Evolutionary conservation across 2,797 vertebrate genomes (phyloP), one percentile per base, ranked within the genome.

Genomic region (Pantherophis vulpinus): DNA sequence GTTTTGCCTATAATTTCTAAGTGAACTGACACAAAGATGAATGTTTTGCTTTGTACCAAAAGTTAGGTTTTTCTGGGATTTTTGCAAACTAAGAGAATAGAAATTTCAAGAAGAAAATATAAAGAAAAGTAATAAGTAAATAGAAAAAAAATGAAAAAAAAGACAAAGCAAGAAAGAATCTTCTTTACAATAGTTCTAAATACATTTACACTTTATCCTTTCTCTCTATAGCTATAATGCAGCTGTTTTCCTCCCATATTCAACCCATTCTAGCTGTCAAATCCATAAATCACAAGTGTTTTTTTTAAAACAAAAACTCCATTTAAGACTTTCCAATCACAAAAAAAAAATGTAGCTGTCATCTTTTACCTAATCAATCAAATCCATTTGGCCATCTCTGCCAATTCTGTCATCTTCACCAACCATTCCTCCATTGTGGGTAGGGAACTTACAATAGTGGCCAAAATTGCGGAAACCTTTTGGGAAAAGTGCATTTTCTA

Each of bases 1-100:
- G n/a, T n/a, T n/a, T n/a, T 4, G 13, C 0, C 89, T 94, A 8
- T 92, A 4, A 91, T 94, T 95, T 92, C 70, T 25, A 93, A 9
- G 27, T 93, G 56, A 91, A 58, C 91, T 94, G 47, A 9, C 5
- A 93, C 6, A 66, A 0, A 11, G 2, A 0, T 86, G 25, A 87
- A 29, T 29, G 23, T 74, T 90, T 86, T 88, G 58, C 60, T 91
- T 89, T 92, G 63, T 14, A 93, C 88, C 88, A 94, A 86, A 55
- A 86, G 10, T n/a, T 9, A 56, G 1, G 87, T 92, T 16, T 89
- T 88, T 91, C 92, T n/a, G 51, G 10, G 56, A 61, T 42, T 29
- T 88, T 59, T 70, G 66, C n/a, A 32, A 74, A 37, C 5, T 18
- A 18, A 37, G 37, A 74, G n/a, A 70, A 32, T 70, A 37, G n/a